Evolutionary conservation across 2,797 vertebrate genomes (phyloP).

Genomic region (Acrossocheilus fasciatus): DNA sequence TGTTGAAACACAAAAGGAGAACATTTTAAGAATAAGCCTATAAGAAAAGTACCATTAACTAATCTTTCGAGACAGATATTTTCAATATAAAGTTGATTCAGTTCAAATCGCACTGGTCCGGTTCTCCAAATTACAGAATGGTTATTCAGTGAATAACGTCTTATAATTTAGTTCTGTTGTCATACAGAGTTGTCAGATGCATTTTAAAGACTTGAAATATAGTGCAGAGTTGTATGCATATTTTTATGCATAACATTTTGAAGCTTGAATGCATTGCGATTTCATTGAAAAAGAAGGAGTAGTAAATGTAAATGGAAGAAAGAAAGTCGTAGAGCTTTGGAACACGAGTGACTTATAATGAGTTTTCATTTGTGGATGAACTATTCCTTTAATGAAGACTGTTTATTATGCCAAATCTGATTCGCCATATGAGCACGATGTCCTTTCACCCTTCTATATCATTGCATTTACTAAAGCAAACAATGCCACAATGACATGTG

Average conservation of each 20-base stretch:
- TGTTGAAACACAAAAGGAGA: neutral
- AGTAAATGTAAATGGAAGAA: neutral
- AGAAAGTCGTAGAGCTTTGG: neutral
- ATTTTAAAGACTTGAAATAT: neutral
- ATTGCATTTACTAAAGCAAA: constrained; percentile 39
- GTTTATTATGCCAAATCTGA: constrained; percentile 21
- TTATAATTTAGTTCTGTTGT: neutral
- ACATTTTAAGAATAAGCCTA: neutral
- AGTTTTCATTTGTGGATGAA: neutral
- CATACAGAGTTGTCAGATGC: neutral
- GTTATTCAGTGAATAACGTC: neutral
- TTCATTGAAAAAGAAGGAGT: neutral
- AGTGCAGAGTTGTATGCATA: neutral
- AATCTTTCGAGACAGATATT: neutral
- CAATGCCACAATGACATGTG: constrained; percentile 47
- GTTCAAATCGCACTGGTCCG: neutral
- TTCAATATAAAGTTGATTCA: neutral
- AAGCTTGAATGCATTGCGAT: neutral
- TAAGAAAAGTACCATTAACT: neutral
- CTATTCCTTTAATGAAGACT: neutral
- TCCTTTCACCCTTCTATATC: constrained; percentile 18
- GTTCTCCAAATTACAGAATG: neutral
- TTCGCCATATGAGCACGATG: neutral
- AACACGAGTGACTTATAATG: neutral
- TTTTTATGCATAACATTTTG: neutral